Evolutionary conservation across 2,113 vertebrate species (phyloP), one percentile per base, ranked within the genome.

Genomic region (Pituophis catenifer): DNA sequence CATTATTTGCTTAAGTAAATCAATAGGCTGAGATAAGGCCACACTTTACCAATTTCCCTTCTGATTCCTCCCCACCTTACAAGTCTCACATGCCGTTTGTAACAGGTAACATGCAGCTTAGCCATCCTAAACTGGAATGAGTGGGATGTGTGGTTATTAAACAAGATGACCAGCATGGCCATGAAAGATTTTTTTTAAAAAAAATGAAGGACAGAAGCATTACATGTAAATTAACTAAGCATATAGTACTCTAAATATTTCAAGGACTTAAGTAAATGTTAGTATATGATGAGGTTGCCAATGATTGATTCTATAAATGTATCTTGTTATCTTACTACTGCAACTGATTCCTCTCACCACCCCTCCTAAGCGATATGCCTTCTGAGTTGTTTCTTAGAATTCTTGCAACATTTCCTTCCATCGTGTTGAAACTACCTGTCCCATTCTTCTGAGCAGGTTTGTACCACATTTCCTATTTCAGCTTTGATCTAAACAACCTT

Each of bases 381-480:
- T 90, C 89, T 86, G 53, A 89, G 53, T 89, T 90, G 89, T 21
- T 55, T 89, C 52, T 44, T 38, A 55, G 23, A 75, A 44, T 81
- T 81, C 53, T 93, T 89, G 44, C 89, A 38, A 93, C 92, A 93
- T 89, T 90, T 93, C 92, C 89, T 93, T 86, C 8, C 48, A 86
- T 50, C 4, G 2, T 93, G 89, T 93, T 90, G 92, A 52, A 93
- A 93, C 55, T 50, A 93, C 92, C 92, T 93, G 55, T 92, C 52
- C 70, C 52, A 17, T 89, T 55, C 59, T 48, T 92, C 44, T 88
- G 50, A 44, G 92, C 92, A 93, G 92, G 92, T 90, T 85, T 90
- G 62, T 86, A 53, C 55, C 70, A 90, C 92, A 90, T 58, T 86
- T 90, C 92, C 89, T 86, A 50, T 90, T 93, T 53, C 52, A 70